These are phyloP conservation scores for Stomorhina lunata DNA, from an alignment of 2,888 invertebrate species.

Conservation along the genomic window DNA sequence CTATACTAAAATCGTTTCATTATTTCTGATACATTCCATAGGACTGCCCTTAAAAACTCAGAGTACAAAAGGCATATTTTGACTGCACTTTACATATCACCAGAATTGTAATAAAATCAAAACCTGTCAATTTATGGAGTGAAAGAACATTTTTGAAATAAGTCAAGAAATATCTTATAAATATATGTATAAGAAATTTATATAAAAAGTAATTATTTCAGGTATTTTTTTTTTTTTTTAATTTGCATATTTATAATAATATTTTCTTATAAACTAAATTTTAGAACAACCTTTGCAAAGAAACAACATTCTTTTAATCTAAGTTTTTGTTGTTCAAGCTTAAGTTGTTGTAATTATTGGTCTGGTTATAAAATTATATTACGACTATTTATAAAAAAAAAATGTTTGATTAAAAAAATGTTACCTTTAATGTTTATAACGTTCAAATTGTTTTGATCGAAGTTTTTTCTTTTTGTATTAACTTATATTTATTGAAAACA, in stretches of 20 bases:
- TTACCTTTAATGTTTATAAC: slow-evolving; percentile 35
- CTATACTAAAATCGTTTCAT: too few species aligned
- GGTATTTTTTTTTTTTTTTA: not conserved
- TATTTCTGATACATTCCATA: too few species aligned
- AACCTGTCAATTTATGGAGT: too few species aligned
- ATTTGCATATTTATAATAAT: not conserved
- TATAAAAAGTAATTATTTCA: not conserved
- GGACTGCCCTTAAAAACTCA: too few species aligned
- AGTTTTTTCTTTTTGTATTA: slow-evolving; percentile 9
- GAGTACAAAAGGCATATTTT: too few species aligned
- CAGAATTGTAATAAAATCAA: too few species aligned
- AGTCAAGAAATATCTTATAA: too few species aligned
- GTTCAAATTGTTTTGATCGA: slow-evolving; percentile 28
- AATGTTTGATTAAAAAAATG: not conserved
- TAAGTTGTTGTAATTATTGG: slow-evolving; percentile 44
- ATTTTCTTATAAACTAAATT: slow-evolving; percentile 26
- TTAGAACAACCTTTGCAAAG: slow-evolving; percentile 52
- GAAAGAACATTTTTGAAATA: too few species aligned
- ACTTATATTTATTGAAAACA: not conserved
- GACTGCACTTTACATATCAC: too few species aligned
- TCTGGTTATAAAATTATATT: not conserved
- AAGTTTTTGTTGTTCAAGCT: not conserved
- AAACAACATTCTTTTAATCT: slow-evolving; percentile 53
- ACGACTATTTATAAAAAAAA: not conserved
- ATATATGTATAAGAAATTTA: not conserved